Percentiles rank a stretch among this genome's conserved stretches.
phyloP scores from a whole-genome alignment of 1,140 invertebrate species.

The Drosophila ercepeae region DNA sequence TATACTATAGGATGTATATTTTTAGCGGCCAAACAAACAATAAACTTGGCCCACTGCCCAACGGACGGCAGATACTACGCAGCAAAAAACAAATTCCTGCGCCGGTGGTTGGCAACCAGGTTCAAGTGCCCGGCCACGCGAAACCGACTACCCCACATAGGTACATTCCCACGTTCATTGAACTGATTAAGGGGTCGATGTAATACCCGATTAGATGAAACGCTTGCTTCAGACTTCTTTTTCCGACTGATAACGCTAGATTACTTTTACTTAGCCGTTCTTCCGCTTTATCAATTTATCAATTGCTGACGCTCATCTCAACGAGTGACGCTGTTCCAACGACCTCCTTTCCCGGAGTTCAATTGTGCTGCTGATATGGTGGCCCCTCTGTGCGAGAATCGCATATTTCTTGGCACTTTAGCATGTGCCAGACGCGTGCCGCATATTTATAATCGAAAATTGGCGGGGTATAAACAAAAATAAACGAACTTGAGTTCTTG shows the following conservation, averaged over 20 bases:
- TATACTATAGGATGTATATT: constrained; percentile 9
- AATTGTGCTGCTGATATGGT: constrained; percentile 13
- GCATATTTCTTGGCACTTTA: constrained; percentile 20
- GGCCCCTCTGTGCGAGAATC: neutral
- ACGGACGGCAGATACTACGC: constrained; percentile 41
- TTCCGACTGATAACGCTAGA: constrained; percentile 2
- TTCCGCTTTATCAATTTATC: constrained; percentile 2
- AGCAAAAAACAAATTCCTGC: constrained; percentile 16
- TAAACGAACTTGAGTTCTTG: constrained; percentile 50
- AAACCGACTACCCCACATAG: constrained; percentile 25
- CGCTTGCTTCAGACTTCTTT: neutral
- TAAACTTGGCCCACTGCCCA: constrained; percentile 62
- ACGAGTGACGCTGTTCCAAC: constrained; percentile 21
- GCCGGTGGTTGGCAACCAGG: constrained; percentile 42
- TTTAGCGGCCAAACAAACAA: constrained; percentile 53
- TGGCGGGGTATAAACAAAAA: constrained; percentile 33
- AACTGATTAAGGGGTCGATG: constrained; percentile 47
- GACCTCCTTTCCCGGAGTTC: constrained; percentile 41
- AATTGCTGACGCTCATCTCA: neutral
- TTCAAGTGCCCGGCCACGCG: constrained; percentile 26
- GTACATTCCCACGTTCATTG: constrained; percentile 63
- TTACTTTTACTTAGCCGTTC: neutral
- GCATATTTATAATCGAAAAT: constrained; percentile 17
- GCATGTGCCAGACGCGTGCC: constrained; percentile 66
- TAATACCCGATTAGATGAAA: constrained; percentile 29